phyloP scores from a whole-genome alignment of 2,797 vertebrate species.

The Epinephelus awoara region DNA sequence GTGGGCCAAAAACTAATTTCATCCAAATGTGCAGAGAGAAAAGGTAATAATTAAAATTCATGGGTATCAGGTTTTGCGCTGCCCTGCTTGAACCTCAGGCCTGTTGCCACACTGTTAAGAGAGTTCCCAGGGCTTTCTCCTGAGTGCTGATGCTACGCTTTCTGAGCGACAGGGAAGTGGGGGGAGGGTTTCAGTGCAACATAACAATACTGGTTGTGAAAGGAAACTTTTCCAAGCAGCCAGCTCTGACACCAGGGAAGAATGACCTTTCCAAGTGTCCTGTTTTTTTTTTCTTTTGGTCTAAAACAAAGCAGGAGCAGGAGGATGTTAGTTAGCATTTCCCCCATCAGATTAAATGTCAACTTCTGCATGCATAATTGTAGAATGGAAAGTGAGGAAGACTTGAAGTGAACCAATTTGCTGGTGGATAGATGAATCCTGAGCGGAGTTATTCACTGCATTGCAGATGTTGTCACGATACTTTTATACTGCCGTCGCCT shows the following conservation, averaged over 20 bases:
- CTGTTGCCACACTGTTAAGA: slow-evolving; percentile 50
- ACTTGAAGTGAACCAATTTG: slow-evolving; percentile 72
- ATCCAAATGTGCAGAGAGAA: slow-evolving; percentile 56
- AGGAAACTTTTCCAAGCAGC: slow-evolving; percentile 73
- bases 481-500: slow-evolving; percentile 16
- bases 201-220: slow-evolving; percentile 74
- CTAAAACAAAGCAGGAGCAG: slow-evolving; percentile 81
- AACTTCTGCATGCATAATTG: slow-evolving; percentile 84
- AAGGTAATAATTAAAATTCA: slow-evolving; percentile 64
- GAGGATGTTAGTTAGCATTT: slow-evolving; percentile 82
- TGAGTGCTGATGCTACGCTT: slow-evolving; percentile 32
- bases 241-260: slow-evolving; percentile 73
- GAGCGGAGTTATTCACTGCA: slow-evolving; percentile 59
- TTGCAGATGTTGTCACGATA: slow-evolving; percentile 60
- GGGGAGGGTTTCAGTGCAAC: slow-evolving; percentile 47
- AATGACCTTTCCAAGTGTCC: slow-evolving; percentile 85
- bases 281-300: slow-evolving; percentile 70
- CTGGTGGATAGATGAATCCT: slow-evolving; percentile 58
- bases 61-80: slow-evolving; percentile 10
- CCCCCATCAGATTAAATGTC: slow-evolving; percentile 82
- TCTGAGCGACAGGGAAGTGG: slow-evolving; percentile 66
- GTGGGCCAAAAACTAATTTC: slow-evolving; percentile 49
- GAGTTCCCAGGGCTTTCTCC: slow-evolving; percentile 60
- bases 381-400: slow-evolving; percentile 59
- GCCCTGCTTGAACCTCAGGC: slow-evolving; percentile 32